Base-by-base conservation (phyloP, 1,140 invertebrate genomes). In the Acromyrmex heyeri region DNA sequence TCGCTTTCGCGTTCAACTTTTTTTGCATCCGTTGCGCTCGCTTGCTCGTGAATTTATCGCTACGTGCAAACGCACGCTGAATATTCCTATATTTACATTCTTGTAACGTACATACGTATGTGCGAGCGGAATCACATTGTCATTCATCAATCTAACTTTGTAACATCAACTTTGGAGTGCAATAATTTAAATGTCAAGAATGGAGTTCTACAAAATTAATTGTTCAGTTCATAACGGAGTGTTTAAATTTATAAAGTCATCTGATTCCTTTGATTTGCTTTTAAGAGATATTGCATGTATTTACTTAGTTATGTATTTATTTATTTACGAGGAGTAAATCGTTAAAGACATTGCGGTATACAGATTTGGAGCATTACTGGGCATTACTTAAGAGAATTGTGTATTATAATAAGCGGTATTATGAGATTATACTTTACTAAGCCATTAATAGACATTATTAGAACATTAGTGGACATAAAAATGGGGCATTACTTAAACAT, bases 21-120 rank as follows among this genome's bases (percentile, higher is more conserved):
- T 73, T 55, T 16, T 16, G 7, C 78, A 48, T 55, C 8, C 14
- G 61, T 30, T 21, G 48, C 55, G 67, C 67, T 61, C 21, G 53
- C 50, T 30, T 38, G 67, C 53, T 72, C 64, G 30, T 53, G 18
- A 83, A 83, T 83, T 50, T 59, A 73, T 82, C 79, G 79, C 64
- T 21, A 55, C 64, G 62, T 48, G 38, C 48, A 81, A 69, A 81
- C 77, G 65, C 67, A 44, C 18, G 38, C n/a, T 18, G 24, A 82
- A 73, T 82, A 73, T 81, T 81, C 44, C 44, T 67, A 12, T 82
- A 82, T 73, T 61, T 73, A 82, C 79, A 48, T 12, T 82, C 38
- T 44, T 24, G 44, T 61, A 38, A 82, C 55, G 24, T 21, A 34
- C 38, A 48, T 30, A 48, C 14, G 18, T 55, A 79, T 14, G 62